Evolutionary conservation across 2,113 vertebrate genomes (phyloP), one percentile per base, ranked within the genome.

Genomic region (Microtus montanus): DNA sequence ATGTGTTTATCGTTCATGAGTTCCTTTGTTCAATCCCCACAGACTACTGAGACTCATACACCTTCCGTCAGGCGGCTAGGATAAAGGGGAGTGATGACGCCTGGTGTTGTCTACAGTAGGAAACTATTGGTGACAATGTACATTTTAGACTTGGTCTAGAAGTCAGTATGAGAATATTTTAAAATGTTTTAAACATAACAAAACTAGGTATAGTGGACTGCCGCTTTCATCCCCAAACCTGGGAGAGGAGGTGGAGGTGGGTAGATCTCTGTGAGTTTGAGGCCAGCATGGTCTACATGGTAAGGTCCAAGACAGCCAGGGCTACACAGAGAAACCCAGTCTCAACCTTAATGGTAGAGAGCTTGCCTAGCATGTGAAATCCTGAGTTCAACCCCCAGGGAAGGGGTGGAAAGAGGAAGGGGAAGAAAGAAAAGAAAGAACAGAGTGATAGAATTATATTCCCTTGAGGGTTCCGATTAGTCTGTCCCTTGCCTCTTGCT

Each of bases 111-210:
- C 80, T 85, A 38, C 26, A 20, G 38, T 52, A 77, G 44, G 22
- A 0, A 93, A 74, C 61, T 61, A 22, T 10, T 82, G 11, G 7
- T 35, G 78, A 87, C 44, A 63, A 20, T 30, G 30, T 71, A 68
- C 20, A n/a, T 49, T 91, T 75, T 52, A 64, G 95, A 93, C 80
- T 22, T 85, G 77, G 71, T 5, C 19, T 84, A 52, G 63, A 89
- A 77, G 52, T 35, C 71, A 75, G 52, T 38, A 22, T 15, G 66
- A n/a, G 20, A 73, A 79, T 47, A 3, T 80, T 78, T 78, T 74
- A 83, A 92, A 73, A 85, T 47, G 5, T 71, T 78, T 78, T 78
- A 86, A 90, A 73, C 64, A 19, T 38, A 47, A 58, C 20, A 61
- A 17, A 83, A 54, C 79, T 58, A 54, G 78, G 33, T 38, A 5